Evolutionary conservation across 1,140 invertebrate species (phyloP), one percentile per base, ranked within the genome.

Genomic region (Drepana arcuata): DNA sequence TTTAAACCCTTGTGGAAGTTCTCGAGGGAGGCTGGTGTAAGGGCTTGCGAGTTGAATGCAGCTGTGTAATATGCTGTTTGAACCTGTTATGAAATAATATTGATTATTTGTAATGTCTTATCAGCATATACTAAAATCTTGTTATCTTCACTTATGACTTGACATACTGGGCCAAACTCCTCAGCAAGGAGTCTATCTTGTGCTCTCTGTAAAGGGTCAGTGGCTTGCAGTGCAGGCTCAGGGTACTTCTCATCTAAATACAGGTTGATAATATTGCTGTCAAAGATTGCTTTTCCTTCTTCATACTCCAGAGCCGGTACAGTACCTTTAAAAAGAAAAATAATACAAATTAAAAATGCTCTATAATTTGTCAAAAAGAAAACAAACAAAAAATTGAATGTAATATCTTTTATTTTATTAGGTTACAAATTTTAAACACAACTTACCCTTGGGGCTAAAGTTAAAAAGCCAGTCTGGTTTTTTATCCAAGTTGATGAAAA

Each of bases 161-260:
- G n/a, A n/a, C n/a, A n/a, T n/a, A n/a, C n/a, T n/a, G n/a, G n/a
- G 35, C 58, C 84, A 60, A 93, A 92, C 41, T 86, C 81, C 57
- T 94, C 91, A 15, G 95, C 87, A 27, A 95, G 75, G 16, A 95
- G 83, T 48, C 90, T 90, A 45, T 96, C 94, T 52, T 90, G 88
- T 14, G 93, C 93, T 68, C 90, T 91, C 38, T 87, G 84, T 15
- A 94, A 84, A 24, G 93, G 91, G 77, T 95, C 90, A 13, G 73
- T 71, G 2, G 91, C 84, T 60, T 91, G 88, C 2, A 96, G 81
- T 9, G 85, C 86, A 10, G 86, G 74, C 14, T 91, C 70, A 1
- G 89, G 87, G 71, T 93, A 93, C 51, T 88, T 88, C 51, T 96
- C 93, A 69, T 97, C 94, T 18, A 97, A 62, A 64, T 93, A 96